phyloP scores from a whole-genome alignment of 2,113 vertebrate species.

The Nannobrachium achirus region DNA sequence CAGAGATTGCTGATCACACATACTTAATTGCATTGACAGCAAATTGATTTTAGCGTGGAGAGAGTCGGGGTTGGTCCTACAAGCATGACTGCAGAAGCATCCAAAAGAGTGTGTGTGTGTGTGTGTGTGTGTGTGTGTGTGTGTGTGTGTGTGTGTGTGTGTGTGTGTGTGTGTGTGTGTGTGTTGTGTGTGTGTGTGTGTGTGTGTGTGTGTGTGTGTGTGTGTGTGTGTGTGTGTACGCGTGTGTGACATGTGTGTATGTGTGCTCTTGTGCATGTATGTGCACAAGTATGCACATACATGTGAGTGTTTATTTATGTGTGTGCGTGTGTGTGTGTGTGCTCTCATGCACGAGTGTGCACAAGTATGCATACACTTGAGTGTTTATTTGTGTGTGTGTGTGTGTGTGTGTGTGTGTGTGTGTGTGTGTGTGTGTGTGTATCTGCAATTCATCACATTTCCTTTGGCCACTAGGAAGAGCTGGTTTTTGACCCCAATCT shows the following conservation, averaged over 20 bases:
- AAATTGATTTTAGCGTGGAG: conserved; percentile 70
- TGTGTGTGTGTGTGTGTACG: no score
- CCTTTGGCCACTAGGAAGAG: neutral
- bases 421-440: neutral
- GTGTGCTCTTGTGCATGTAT: neutral
- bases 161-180: conserved; percentile 8
- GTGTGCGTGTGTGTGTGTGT: neutral
- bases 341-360: no score
- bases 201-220: neutral
- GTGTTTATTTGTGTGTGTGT: no score
- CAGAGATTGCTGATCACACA: conserved; percentile 33
- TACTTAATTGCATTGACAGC: conserved; percentile 70
- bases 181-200: conserved; percentile 24
- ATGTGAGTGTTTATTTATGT: conserved; percentile 6
- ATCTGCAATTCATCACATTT: conserved; percentile 16
- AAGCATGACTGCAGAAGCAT: conserved; percentile 4
- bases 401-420: no score
- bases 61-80: conserved; percentile 34
- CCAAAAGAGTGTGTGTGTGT: neutral
- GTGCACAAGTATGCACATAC: no score
- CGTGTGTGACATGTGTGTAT: no score
- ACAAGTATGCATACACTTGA: no score
- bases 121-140: conserved; percentile 2
- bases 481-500: neutral
- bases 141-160: conserved; percentile 13